A percentile compares a stretch with the other conserved stretches of the same genome.
Evolutionary conservation across 2,797 vertebrate species (phyloP).

Genomic region (Phylloscopus collybita): DNA sequence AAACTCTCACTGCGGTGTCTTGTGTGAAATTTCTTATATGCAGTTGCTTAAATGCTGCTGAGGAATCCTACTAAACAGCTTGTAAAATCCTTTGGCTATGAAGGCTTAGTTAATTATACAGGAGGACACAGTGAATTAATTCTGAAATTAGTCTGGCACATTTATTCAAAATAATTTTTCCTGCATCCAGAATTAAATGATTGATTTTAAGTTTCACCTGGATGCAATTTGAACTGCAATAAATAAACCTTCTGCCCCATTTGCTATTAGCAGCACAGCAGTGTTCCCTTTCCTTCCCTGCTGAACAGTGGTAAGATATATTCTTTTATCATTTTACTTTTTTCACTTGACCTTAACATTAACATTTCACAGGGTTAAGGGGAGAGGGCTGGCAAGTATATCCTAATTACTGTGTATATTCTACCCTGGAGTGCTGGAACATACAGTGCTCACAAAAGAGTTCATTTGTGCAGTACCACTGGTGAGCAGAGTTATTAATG

Average conservation of each 20-base stretch:
- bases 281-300: background rate
- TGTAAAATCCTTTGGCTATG: background rate
- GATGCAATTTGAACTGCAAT: background rate
- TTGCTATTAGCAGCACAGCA: background rate
- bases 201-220: background rate
- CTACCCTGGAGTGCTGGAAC: background rate
- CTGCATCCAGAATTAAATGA: background rate
- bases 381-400: background rate
- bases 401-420: background rate
- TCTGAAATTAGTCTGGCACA: background rate
- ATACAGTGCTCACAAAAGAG: background rate
- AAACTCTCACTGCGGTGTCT: background rate
- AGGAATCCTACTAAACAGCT: background rate
- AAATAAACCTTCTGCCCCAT: background rate
- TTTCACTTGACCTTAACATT: background rate
- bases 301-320: background rate
- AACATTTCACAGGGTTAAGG: background rate
- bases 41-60: background rate
- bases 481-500: background rate
- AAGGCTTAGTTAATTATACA: background rate
- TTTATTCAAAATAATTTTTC: slow-evolving; percentile 4
- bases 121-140: background rate
- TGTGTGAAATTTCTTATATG: background rate
- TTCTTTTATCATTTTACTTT: background rate
- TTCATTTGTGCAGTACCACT: background rate